These are phyloP conservation scores for Anguilla rostrata DNA, from an alignment of 2,113 vertebrate genomes.

Conservation along the genomic window DNA sequence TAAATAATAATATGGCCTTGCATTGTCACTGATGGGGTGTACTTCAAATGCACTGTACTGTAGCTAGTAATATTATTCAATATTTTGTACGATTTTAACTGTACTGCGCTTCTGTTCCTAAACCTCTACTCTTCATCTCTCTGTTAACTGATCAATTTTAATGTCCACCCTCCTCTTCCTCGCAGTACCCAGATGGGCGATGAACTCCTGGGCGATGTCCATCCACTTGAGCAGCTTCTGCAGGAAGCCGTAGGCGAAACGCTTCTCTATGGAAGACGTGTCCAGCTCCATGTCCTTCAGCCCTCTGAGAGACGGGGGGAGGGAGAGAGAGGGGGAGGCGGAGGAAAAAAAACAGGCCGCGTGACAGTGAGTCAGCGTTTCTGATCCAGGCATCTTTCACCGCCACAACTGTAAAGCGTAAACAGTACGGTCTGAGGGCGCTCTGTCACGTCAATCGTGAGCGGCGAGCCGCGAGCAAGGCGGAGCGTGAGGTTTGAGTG, in stretches of 20 bases:
- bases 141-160: not conserved
- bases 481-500: no score
- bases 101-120: not conserved
- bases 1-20: no score
- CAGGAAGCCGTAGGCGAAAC: slow-evolving; percentile 90
- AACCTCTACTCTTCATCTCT: not conserved
- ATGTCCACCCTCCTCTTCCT: not conserved
- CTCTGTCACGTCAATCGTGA: not conserved
- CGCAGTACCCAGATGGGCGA: slow-evolving; percentile 82
- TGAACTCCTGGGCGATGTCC: slow-evolving; percentile 94
- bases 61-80: no score
- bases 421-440: not conserved
- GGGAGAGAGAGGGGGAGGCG: not conserved
- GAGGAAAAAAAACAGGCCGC: not conserved
- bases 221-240: slow-evolving; percentile 90
- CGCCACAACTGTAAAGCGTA: not conserved
- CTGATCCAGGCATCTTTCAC: not conserved
- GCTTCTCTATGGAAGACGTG: slow-evolving; percentile 91
- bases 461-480: not conserved
- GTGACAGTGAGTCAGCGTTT: not conserved
- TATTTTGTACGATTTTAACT: no score
- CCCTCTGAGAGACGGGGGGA: slow-evolving; percentile 64
- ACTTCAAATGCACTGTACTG: no score
- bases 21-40: no score
- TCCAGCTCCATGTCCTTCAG: slow-evolving; percentile 93